Percentiles rank a stretch among this genome's conserved stretches.
Conservation (phyloP, 2,113 vertebrate genomes). For the Strix aluco region DNA sequence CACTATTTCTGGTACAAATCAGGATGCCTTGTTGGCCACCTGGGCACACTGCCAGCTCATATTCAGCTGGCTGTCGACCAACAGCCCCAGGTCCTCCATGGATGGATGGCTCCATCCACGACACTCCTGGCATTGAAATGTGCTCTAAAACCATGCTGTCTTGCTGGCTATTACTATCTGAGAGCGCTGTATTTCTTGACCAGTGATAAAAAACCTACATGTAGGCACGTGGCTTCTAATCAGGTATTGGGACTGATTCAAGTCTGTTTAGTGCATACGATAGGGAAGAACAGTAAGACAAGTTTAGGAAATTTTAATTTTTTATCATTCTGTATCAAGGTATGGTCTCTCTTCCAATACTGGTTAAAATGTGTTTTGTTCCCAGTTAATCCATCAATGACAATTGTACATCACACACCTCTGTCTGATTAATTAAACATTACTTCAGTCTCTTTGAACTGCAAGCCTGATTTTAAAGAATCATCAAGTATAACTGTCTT, state of each 20-base stretch:
- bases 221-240: neutral
- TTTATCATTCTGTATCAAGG: neutral
- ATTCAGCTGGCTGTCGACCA: neutral
- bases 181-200: neutral
- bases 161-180: neutral
- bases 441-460: neutral
- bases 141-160: neutral
- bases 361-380: neutral
- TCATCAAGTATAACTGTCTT: neutral
- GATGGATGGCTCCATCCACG: neutral
- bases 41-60: neutral
- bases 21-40: neutral
- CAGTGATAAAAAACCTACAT: neutral
- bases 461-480: neutral
- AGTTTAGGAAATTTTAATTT: neutral
- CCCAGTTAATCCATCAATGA: neutral
- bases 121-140: neutral
- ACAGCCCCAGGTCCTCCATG: neutral
- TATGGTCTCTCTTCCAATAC: neutral
- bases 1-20: neutral
- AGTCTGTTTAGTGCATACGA: neutral
- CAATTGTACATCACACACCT: neutral
- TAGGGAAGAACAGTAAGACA: neutral
- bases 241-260: neutral
- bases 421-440: neutral